Conservation (phyloP, 1,140 invertebrate genomes). For the Colletes latitarsis region DNA sequence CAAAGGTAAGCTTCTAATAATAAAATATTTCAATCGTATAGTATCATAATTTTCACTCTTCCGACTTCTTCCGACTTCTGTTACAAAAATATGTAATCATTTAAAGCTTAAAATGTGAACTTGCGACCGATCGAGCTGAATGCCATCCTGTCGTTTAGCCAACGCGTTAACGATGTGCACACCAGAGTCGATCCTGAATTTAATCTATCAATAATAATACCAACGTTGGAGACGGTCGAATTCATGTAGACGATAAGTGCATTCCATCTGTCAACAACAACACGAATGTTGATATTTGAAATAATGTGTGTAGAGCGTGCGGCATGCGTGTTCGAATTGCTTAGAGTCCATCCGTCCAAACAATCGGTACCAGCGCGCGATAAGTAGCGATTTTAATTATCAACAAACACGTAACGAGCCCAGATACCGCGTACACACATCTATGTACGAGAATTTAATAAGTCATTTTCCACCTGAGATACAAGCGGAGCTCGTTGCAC, state of each 20-base stretch:
- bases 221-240: too few species aligned
- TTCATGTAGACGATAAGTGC: not conserved
- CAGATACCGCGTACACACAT: not conserved
- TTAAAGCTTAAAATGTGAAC: too few species aligned
- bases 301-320: not conserved
- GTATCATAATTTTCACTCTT: too few species aligned
- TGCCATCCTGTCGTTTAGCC: too few species aligned
- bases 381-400: conserved; percentile 36
- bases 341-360: not conserved
- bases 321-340: not conserved
- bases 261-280: not conserved
- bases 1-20: too few species aligned
- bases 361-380: not conserved
- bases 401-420: not conserved
- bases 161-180: too few species aligned
- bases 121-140: too few species aligned
- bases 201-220: not conserved
- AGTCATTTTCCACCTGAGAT: conserved; percentile 31
- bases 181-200: too few species aligned
- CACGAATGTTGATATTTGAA: not conserved
- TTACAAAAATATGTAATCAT: too few species aligned
- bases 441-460: conserved; percentile 22
- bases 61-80: too few species aligned
- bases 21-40: too few species aligned
- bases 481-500: not conserved